Percentiles rank a stretch among this genome's conserved stretches.
phyloP scores from a whole-genome alignment of 2,797 vertebrate genomes.

The Thamnophis elegans region DNA sequence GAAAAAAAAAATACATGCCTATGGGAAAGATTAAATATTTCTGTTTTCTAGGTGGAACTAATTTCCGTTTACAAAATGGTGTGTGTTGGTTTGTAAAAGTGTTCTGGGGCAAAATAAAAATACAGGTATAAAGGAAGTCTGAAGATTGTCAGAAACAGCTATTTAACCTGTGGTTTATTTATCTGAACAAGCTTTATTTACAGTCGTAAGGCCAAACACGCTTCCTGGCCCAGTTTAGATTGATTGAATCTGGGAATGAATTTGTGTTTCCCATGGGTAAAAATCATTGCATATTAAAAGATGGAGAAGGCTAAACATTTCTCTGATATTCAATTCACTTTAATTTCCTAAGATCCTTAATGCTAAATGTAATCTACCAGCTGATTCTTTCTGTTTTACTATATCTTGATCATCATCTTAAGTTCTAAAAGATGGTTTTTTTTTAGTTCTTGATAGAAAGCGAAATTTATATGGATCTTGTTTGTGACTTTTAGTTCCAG shows the following conservation, averaged over 20 bases:
- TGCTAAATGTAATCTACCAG: neutral
- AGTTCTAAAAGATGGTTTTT: neutral
- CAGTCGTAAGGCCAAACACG: neutral
- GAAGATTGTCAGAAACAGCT: neutral
- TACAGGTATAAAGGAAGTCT: neutral
- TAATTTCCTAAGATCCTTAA: neutral
- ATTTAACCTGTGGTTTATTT: neutral
- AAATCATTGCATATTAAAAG: neutral
- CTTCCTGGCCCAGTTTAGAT: neutral
- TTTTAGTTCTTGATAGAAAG: neutral
- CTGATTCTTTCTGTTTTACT: neutral
- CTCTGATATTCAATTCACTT: neutral
- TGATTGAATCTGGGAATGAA: neutral
- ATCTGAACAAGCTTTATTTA: neutral
- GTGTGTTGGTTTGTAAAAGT: neutral
- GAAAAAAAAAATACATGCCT: neutral
- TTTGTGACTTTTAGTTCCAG: neutral
- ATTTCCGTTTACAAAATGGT: neutral
- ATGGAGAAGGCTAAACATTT: neutral
- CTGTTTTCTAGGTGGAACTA: neutral
- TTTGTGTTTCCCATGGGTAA: neutral
- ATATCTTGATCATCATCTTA: neutral
- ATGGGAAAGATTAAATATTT: neutral
- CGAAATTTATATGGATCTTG: neutral
- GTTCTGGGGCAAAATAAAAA: neutral